A percentile compares a stretch with the other conserved stretches of the same genome.
phyloP scores from a whole-genome alignment of 2,888 invertebrate genomes.

The Danaus chrysippus region DNA sequence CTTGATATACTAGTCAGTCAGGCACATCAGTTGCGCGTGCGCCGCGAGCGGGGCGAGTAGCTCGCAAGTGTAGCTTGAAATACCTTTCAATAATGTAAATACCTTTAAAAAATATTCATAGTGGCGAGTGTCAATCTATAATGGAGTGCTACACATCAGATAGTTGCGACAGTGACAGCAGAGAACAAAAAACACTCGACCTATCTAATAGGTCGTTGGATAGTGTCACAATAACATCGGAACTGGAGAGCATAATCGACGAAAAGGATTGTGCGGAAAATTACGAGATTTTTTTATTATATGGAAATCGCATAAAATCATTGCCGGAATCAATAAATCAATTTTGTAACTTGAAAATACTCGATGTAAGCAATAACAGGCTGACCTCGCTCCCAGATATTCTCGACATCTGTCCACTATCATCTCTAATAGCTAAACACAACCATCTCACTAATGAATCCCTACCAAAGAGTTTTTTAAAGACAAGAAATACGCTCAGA shows the following conservation, averaged over 20 bases:
- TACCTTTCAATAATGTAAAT: constrained; percentile 49
- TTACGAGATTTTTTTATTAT: constrained; percentile 88
- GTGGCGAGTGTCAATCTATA: constrained; percentile 25
- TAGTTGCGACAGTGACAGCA: constrained; percentile 88
- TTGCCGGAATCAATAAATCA: constrained; percentile 82
- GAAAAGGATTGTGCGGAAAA: constrained; percentile 78
- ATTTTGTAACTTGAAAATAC: constrained; percentile 86
- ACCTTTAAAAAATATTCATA: constrained; percentile 24
- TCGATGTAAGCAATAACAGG: constrained; percentile 94
- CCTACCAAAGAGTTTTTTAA: constrained; percentile 91
- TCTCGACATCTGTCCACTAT: constrained; percentile 85
- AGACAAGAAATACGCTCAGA: constrained; percentile 81
- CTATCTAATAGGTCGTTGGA: constrained; percentile 76
- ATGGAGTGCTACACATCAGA: constrained; percentile 93
- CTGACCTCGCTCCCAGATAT: constrained; percentile 88
- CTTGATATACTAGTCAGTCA: constrained; percentile 13
- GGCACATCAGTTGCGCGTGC: constrained; percentile 67
- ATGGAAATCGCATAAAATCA: constrained; percentile 89
- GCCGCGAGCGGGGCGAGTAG: constrained; percentile 47
- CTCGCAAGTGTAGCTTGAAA: constrained; percentile 24
- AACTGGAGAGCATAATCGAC: constrained; percentile 80
- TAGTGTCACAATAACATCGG: constrained; percentile 74
- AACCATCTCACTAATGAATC: constrained; percentile 90
- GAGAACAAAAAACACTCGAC: constrained; percentile 85
- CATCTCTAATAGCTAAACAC: constrained; percentile 91